A percentile compares a stretch with the other conserved stretches of the same genome.
Evolutionary conservation across 2,797 vertebrate species (phyloP).

Genomic region (Martes flavigula): DNA sequence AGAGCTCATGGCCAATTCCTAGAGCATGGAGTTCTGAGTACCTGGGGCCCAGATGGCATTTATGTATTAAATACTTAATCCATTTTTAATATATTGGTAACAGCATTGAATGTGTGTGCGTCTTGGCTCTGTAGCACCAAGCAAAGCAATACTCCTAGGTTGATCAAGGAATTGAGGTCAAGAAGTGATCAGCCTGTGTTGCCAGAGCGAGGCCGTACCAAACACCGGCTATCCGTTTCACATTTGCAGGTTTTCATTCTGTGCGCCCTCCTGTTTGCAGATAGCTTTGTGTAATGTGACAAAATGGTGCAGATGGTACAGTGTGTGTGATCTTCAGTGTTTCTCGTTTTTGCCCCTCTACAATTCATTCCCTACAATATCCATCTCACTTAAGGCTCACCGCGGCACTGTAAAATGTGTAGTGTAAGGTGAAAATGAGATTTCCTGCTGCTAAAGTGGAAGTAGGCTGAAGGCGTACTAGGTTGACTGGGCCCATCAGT

Average conservation of each 20-base stretch:
- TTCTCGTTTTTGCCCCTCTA: slow-evolving; percentile 75
- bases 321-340: slow-evolving; percentile 67
- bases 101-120: not conserved
- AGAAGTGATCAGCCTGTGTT: slow-evolving; percentile 67
- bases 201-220: slow-evolving; percentile 57
- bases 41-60: not conserved
- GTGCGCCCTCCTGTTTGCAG: slow-evolving; percentile 59
- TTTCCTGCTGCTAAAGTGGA: slow-evolving; percentile 77
- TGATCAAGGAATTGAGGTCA: slow-evolving; percentile 72
- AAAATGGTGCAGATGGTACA: slow-evolving; percentile 74
- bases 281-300: slow-evolving; percentile 63
- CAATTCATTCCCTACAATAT: slow-evolving; percentile 72
- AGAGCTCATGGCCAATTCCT: slow-evolving; percentile 40
- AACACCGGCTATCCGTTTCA: slow-evolving; percentile 66
- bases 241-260: slow-evolving; percentile 72
- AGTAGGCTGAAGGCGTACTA: slow-evolving; percentile 76
- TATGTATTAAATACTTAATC: not conserved
- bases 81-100: slow-evolving; percentile 30
- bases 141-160: slow-evolving; percentile 58
- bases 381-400: slow-evolving; percentile 69
- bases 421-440: slow-evolving; percentile 71
- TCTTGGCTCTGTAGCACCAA: slow-evolving; percentile 28
- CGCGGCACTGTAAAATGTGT: slow-evolving; percentile 50
- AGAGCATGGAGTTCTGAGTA: not conserved
- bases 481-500: slow-evolving; percentile 55